Conservation (phyloP, 2,797 vertebrate species). For the Crocidura indochinensis region DNA sequence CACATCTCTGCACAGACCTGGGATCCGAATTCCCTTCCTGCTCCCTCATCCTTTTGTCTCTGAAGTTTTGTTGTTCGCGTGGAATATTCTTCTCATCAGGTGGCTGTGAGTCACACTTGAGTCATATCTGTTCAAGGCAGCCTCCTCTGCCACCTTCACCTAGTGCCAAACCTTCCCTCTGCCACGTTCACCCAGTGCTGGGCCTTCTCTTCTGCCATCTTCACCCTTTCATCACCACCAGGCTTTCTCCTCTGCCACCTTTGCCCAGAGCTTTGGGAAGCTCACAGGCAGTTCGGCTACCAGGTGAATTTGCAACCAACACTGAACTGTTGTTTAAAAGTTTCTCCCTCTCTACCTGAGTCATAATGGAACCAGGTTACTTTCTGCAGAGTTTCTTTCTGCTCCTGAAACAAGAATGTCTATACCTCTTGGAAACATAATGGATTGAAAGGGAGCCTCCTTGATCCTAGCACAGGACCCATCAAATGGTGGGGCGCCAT, state of each 20-base stretch:
- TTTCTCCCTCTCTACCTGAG: neutral
- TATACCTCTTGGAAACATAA: no score
- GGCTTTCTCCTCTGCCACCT: constrained; percentile 60
- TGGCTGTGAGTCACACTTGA: constrained; percentile 76
- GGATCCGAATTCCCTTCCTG: no score
- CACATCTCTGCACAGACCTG: neutral
- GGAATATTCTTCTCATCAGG: constrained; percentile 34
- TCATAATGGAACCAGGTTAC: constrained; percentile 9
- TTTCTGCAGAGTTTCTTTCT: constrained; percentile 4
- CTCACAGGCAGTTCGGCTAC: constrained; percentile 60
- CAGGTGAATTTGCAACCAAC: constrained; percentile 22
- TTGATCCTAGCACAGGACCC: no score
- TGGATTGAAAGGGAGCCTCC: neutral
- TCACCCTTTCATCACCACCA: constrained; percentile 9
- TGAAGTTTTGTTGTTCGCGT: neutral
- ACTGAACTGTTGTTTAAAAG: constrained; percentile 53
- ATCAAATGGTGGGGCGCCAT: no score
- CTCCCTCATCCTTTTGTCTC: neutral
- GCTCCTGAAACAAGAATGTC: constrained; percentile 39
- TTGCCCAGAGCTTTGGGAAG: constrained; percentile 43
- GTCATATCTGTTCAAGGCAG: constrained; percentile 72
- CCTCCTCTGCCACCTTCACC: no score
- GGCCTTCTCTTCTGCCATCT: constrained; percentile 59
- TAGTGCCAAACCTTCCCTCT: constrained; percentile 55
- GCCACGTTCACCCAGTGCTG: constrained; percentile 35